Conservation (phyloP, 2,888 invertebrate species). For the Nysson spinosus region DNA sequence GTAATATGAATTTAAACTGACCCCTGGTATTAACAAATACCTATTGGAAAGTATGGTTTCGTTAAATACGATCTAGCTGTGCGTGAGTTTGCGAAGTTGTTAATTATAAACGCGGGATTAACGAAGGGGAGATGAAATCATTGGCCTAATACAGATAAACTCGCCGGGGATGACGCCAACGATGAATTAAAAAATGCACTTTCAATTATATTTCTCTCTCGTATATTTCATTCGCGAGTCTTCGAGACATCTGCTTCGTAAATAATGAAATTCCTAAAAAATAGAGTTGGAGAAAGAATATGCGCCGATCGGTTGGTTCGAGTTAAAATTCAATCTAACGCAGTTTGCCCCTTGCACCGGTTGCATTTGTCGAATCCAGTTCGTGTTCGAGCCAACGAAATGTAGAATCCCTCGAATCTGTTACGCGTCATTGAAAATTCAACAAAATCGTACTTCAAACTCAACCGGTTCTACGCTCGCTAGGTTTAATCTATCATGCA, state of each 20-base stretch:
- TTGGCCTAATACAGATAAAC: too few relatives aligned
- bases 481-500: constrained; percentile 12
- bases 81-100: constrained; percentile 34
- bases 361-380: constrained; percentile 33
- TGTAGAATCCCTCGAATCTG: constrained; percentile 37
- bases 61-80: constrained; percentile 36
- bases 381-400: constrained; percentile 37
- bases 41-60: constrained; percentile 29
- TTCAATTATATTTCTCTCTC: background rate
- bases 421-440: constrained; percentile 44
- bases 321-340: constrained; percentile 61
- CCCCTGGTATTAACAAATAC: constrained; percentile 29
- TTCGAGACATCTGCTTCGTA: background rate
- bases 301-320: constrained; percentile 43
- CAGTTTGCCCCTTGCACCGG: constrained; percentile 23
- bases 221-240: background rate
- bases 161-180: too few relatives aligned
- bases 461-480: constrained; percentile 5
- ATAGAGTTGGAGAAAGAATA: constrained; percentile 4
- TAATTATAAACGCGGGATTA: constrained; percentile 39
- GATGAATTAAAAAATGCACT: constrained; percentile 9
- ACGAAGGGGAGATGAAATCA: constrained; percentile 6
- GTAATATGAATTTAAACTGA: constrained; percentile 46
- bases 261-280: background rate
- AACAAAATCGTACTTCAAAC: constrained; percentile 20